Evolutionary conservation across 2,888 invertebrate species (phyloP).

Genomic region (Amphiduros pacificus): DNA sequence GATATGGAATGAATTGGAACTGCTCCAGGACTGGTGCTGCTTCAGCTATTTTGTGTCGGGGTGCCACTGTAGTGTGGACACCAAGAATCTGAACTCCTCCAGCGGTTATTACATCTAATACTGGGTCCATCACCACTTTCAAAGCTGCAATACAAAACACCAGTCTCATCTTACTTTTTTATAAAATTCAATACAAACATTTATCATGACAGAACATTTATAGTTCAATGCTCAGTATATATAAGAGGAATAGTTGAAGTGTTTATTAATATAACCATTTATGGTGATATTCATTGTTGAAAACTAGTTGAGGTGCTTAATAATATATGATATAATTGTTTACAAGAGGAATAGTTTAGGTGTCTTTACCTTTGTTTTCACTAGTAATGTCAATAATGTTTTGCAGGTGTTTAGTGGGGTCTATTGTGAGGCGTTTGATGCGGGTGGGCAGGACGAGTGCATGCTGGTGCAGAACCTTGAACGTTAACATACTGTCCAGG

Average conservation of each 20-base stretch:
- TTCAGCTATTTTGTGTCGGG: constrained; percentile 74
- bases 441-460: constrained; percentile 89
- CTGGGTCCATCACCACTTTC: constrained; percentile 33
- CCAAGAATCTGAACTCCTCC: constrained; percentile 88
- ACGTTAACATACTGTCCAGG: constrained; percentile 95
- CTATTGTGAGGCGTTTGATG: constrained; percentile 77
- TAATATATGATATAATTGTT: too few species aligned
- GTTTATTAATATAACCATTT: constrained; percentile 9
- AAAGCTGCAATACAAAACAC: constrained; percentile 34
- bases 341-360: too few species aligned
- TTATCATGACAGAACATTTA: too few species aligned
- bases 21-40: constrained; percentile 80
- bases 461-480: constrained; percentile 77
- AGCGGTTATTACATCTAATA: constrained; percentile 59
- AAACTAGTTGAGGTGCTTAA: too few species aligned
- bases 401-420: constrained; percentile 71
- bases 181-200: too few species aligned
- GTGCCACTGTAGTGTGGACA: constrained; percentile 88
- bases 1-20: constrained; percentile 79
- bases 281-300: too few species aligned
- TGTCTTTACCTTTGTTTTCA: constrained; percentile 20
- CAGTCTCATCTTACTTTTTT: too few species aligned
- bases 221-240: too few species aligned
- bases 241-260: too few species aligned
- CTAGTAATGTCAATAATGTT: constrained; percentile 17